phyloP scores from a whole-genome alignment of 2,888 invertebrate species.

The Lepidochitona cinerea region DNA sequence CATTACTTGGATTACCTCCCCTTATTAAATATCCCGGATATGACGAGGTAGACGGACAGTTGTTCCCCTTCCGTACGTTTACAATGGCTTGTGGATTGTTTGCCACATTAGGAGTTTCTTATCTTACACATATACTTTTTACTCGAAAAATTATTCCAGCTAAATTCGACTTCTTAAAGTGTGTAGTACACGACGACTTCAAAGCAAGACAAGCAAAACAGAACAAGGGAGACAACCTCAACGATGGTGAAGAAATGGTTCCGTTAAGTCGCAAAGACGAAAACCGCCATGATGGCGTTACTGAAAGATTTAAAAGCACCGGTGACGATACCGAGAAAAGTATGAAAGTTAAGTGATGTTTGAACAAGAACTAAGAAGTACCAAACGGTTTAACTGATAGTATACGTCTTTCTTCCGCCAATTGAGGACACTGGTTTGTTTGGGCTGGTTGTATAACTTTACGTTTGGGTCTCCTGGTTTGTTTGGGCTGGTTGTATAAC shows the following conservation, averaged over 20 bases:
- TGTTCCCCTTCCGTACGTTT: conserved; percentile 45
- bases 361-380: too few relatives aligned
- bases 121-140: conserved; percentile 32
- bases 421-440: too few relatives aligned
- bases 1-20: conserved; percentile 77
- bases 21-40: conserved; percentile 36
- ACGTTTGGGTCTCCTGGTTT: too few relatives aligned
- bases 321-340: too few relatives aligned
- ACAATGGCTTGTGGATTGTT: conserved; percentile 36
- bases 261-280: neutral
- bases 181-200: conserved; percentile 1
- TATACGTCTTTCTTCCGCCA: too few relatives aligned
- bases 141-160: conserved; percentile 12
- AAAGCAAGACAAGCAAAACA: too few relatives aligned
- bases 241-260: too few relatives aligned
- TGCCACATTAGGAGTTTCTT: conserved; percentile 28
- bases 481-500: too few relatives aligned
- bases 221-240: too few relatives aligned
- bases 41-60: conserved; percentile 29
- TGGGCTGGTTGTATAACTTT: too few relatives aligned
- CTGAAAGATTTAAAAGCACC: neutral
- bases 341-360: too few relatives aligned
- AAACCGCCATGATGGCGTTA: neutral
- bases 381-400: too few relatives aligned
- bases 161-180: conserved; percentile 24